Base-by-base conservation (phyloP, 1,140 invertebrate genomes). In the Tachypleus tridentatus region DNA sequence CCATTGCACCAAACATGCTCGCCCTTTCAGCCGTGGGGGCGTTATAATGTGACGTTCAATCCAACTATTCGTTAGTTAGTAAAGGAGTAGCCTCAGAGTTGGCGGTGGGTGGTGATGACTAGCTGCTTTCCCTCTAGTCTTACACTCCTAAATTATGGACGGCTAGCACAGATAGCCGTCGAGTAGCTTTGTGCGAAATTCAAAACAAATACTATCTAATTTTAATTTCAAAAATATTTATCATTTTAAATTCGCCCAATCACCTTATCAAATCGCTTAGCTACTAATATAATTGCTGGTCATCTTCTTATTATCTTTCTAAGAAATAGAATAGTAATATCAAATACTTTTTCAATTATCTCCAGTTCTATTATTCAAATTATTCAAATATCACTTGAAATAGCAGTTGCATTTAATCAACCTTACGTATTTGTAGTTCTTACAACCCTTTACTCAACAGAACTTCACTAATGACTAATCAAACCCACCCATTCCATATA, bases 221-320 rank as follows among this genome's bases (percentile, higher is more conserved):
- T 29, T 29, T 29, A 29, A 29, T 29, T 29, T 29, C 29, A 29
- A 29, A 29, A 29, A 29, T 29, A 2, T 29, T 29, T 29, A 29
- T 29, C 29, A 29, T 29, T 29, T 29, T 29, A 29, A 57, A 85
- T 86, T 78, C 83, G 82, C 5, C 84, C 83, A 6, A 72, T 77
- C 73, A 85, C 83, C 4, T 75, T 86, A 77, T 78, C 81, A 51
- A 77, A 85, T 61, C 84, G 84, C 66, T 73, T 86, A 77, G 78
- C 81, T 7, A 84, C 84, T 56, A 85, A 85, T 79, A 84, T 85
- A 81, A 84, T 85, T 78, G 83, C 84, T 9, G 83, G 84, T 0
- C 84, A 85, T 73, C 74, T 86, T 74, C 70, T 86, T 64, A 68
- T 78, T 75, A 80, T 79, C 49, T 72, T 84, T 70, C 70, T 83